Base-by-base conservation (phyloP, 2,888 invertebrate species). In the Temnothorax ravouxi region DNA sequence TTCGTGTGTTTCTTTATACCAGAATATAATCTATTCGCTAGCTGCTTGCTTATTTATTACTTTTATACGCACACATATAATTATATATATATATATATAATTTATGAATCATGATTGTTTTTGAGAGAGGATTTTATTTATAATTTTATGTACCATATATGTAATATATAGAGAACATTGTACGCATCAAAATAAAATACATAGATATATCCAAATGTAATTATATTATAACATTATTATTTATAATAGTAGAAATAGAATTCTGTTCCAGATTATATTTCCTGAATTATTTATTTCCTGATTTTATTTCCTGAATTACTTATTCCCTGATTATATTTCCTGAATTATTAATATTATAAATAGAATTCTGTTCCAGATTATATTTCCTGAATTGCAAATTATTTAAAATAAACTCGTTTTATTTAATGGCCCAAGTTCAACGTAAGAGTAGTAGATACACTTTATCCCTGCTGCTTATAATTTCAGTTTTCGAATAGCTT, bases 201-300 rank as follows among this genome's bases (percentile, higher is more conserved):
- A 21, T 4, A 0, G 0, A 50, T 52, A 69, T 50, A 67, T 62
- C 0, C 0, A 64, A 25, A 15, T 15, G 25, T 66, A 15, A 38
- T 59, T 59, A 15, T 18, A 29, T 59, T n/a, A 21, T 64, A 13
- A 15, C 6, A 21, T 64, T 64, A 41, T 64, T 64, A 67, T 18
- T 67, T 67, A 67, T 6, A 29, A 47, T 4, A 18, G 11, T 47
- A 67, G 29, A 72, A 56, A 25, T 72, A 41, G 6, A 56, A 72
- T 72, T 72, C 2, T 54, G 4, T 9, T 1, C 6, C 11, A 25
- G 25, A 25, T 59, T 47, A 44, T 25, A 29, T 29, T 41, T 54
- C 1, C 3, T 15, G 2, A 44, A 59, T 44, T 44, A 25, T 25
- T 25, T 25, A 25, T 25, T 25, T 25, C 0, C 25, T 25, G 25